Percentiles rank a stretch among this genome's conserved stretches.
Conservation (phyloP, 2,797 vertebrate species). For the Xiphophorus birchmanni region DNA sequence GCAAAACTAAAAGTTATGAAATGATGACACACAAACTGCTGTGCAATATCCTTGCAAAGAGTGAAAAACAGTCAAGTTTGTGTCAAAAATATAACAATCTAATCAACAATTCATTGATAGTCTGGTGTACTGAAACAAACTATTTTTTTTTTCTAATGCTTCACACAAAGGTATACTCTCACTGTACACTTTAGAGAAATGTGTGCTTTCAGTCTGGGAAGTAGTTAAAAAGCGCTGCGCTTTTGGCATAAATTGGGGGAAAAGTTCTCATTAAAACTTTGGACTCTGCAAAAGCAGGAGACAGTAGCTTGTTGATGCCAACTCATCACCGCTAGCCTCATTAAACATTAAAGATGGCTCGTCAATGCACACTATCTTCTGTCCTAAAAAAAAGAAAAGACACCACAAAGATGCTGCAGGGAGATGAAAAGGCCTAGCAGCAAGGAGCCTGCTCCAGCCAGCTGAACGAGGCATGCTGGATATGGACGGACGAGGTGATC, state of each 20-base stretch:
- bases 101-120: not conserved
- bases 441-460: constrained; percentile 49
- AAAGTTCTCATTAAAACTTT: constrained; percentile 80
- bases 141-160: constrained; percentile 14
- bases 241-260: constrained; percentile 70
- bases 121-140: not conserved
- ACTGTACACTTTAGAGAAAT: constrained; percentile 11
- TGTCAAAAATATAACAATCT: not conserved
- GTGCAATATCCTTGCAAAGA: not conserved
- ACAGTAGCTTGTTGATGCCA: constrained; percentile 67
- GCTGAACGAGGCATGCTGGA: constrained; percentile 61
- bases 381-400: constrained; percentile 49
- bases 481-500: constrained; percentile 53
- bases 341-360: constrained; percentile 77
- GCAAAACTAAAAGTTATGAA: not conserved
- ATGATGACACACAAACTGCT: not conserved
- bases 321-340: constrained; percentile 76
- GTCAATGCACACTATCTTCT: constrained; percentile 61
- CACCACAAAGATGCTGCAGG: constrained; percentile 58
- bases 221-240: constrained; percentile 62
- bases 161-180: constrained; percentile 39
- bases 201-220: constrained; percentile 55
- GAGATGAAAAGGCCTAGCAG: constrained; percentile 62
- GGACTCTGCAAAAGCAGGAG: constrained; percentile 63
- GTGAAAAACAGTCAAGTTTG: not conserved